Evolutionary conservation across 2,797 vertebrate species (phyloP).

Genomic region (Poeciliopsis paucimaculata): DNA sequence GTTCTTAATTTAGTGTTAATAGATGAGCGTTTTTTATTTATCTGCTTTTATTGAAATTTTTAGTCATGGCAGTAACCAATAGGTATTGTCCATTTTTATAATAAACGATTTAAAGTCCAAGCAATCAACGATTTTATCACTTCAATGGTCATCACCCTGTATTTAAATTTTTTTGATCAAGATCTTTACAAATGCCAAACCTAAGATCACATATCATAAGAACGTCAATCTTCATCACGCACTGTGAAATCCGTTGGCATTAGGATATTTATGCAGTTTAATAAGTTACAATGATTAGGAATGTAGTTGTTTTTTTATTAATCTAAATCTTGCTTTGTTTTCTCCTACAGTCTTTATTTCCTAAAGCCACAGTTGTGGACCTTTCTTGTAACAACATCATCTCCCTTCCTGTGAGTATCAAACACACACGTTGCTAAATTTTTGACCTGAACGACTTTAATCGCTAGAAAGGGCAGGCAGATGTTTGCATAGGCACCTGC

Average conservation of each 20-base stretch:
- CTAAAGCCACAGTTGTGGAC: slow-evolving; percentile 93
- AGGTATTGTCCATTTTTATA: not conserved
- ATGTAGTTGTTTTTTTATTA: not conserved
- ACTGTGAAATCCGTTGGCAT: not conserved
- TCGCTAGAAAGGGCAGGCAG: not conserved
- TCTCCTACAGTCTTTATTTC: slow-evolving; percentile 84
- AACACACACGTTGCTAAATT: not conserved
- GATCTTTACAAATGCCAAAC: not conserved
- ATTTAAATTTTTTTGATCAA: not conserved
- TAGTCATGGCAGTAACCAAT: not conserved
- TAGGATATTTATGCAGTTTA: not conserved
- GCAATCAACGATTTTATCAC: not conserved
- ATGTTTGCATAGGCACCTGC: not conserved
- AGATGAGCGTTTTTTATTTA: too few species aligned
- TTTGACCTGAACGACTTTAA: not conserved
- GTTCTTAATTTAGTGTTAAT: too few species aligned
- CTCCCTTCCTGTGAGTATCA: slow-evolving; percentile 86
- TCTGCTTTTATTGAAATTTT: not conserved
- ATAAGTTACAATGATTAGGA: not conserved
- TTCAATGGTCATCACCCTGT: not conserved
- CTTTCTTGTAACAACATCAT: slow-evolving; percentile 95
- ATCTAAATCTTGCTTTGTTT: not conserved
- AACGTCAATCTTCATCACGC: not conserved
- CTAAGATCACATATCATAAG: not conserved
- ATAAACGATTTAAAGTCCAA: not conserved